Percentiles rank a stretch among this genome's conserved stretches.
phyloP scores from a whole-genome alignment of 2,888 invertebrate species.

The Tinea semifulvella region DNA sequence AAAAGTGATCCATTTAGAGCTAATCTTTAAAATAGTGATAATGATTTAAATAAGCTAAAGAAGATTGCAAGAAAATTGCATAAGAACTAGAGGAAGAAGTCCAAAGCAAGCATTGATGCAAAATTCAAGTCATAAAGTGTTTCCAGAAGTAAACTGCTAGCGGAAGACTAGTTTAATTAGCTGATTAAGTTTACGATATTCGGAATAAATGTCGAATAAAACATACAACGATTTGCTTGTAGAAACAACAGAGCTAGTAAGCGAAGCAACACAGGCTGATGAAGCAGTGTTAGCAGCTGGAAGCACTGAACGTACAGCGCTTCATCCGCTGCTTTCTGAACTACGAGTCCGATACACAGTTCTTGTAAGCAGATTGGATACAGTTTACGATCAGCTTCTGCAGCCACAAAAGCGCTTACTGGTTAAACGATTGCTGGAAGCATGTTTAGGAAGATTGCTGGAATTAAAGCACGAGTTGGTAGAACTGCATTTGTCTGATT shows the following conservation, averaged over 20 bases:
- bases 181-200: no score
- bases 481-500: slow-evolving; percentile 85
- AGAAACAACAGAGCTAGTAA: slow-evolving; percentile 58
- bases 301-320: slow-evolving; percentile 64
- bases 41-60: no score
- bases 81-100: no score
- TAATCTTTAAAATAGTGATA: no score
- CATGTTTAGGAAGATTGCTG: slow-evolving; percentile 81
- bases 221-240: slow-evolving; percentile 77
- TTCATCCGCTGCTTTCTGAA: slow-evolving; percentile 71
- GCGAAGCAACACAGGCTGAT: slow-evolving; percentile 69
- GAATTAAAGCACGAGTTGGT: slow-evolving; percentile 91
- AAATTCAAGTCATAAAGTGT: no score
- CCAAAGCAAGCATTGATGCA: no score
- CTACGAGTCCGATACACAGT: slow-evolving; percentile 85
- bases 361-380: slow-evolving; percentile 76
- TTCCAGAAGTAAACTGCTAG: no score
- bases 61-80: no score
- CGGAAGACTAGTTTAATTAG: no score
- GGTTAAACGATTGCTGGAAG: slow-evolving; percentile 77
- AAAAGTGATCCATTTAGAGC: no score
- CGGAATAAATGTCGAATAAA: slow-evolving; percentile 80
- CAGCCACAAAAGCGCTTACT: slow-evolving; percentile 92
- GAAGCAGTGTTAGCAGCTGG: slow-evolving; percentile 70
- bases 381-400: slow-evolving; percentile 88